phyloP scores from a whole-genome alignment of 1,140 invertebrate species.

The Rhyzopertha dominica region DNA sequence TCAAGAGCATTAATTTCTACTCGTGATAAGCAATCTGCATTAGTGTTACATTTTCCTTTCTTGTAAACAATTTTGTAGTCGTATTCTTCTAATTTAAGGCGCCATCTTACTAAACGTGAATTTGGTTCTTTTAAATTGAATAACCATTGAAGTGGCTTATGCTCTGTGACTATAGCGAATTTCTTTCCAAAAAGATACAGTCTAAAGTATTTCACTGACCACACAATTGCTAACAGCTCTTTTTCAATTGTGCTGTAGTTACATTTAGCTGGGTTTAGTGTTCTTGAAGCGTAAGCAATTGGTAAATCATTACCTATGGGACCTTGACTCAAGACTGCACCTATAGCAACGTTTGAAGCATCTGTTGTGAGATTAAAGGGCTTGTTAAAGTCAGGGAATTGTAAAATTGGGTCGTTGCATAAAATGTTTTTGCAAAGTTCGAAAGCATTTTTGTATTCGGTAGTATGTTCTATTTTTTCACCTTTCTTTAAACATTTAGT shows the following conservation, averaged over 20 bases:
- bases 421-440: slow-evolving; percentile 22
- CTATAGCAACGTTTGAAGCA: slow-evolving; percentile 24
- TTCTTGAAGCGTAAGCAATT: slow-evolving; percentile 26
- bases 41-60: slow-evolving; percentile 38
- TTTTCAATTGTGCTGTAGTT: slow-evolving; percentile 33
- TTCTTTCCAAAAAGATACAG: slow-evolving; percentile 45
- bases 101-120: slow-evolving; percentile 44
- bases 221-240: slow-evolving; percentile 46
- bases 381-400: slow-evolving; percentile 28
- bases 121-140: slow-evolving; percentile 44
- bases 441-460: slow-evolving; percentile 17
- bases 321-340: slow-evolving; percentile 25
- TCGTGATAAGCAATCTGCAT: slow-evolving; percentile 41
- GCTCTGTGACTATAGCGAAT: slow-evolving; percentile 49
- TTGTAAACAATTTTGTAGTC: slow-evolving; percentile 45
- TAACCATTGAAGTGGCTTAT: slow-evolving; percentile 46
- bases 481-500: slow-evolving; percentile 23
- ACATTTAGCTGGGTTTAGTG: slow-evolving; percentile 20
- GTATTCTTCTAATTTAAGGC: slow-evolving; percentile 37
- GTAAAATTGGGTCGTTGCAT: slow-evolving; percentile 22
- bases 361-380: slow-evolving; percentile 30
- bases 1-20: slow-evolving; percentile 5
- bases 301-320: slow-evolving; percentile 27
- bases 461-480: slow-evolving; percentile 6
- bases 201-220: slow-evolving; percentile 41